Conservation (phyloP, 2,113 vertebrate genomes). For the Recurvirostra avosetta region DNA sequence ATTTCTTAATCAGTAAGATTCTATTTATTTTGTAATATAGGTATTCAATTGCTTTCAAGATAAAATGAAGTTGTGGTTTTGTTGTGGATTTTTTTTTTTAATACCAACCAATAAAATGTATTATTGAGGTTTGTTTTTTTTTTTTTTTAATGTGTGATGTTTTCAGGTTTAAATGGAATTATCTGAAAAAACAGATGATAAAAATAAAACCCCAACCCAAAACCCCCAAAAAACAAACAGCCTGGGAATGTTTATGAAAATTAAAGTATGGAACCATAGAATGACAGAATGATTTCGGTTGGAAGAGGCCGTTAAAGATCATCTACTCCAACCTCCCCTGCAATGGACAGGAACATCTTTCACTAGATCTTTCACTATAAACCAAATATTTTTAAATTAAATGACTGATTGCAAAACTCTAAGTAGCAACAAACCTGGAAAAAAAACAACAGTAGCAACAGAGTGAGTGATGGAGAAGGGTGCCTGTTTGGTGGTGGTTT, state of each 20-base stretch:
- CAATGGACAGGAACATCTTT: background rate
- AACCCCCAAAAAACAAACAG: accelerated
- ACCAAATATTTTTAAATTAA: background rate
- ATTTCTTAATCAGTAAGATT: background rate
- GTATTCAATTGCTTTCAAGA: background rate
- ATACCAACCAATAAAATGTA: background rate
- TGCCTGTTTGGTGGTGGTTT: background rate
- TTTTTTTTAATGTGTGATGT: background rate
- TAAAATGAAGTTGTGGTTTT: background rate
- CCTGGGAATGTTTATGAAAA: background rate
- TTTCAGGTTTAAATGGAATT: background rate
- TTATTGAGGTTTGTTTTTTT: background rate
- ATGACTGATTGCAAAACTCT: background rate
- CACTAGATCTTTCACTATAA: background rate
- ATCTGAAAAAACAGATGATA: background rate
- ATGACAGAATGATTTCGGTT: background rate
- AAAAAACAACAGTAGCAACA: background rate
- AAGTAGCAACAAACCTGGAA: background rate
- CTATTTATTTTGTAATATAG: background rate
- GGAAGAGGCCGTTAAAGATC: background rate
- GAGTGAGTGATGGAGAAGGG: background rate
- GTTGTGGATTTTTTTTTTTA: background rate
- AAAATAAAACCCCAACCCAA: background rate
- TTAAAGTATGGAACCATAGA: background rate
- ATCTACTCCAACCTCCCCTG: background rate